Evolutionary conservation across 1,140 invertebrate species (phyloP), one percentile per base, ranked within the genome.

Genomic region (Diprion similis): DNA sequence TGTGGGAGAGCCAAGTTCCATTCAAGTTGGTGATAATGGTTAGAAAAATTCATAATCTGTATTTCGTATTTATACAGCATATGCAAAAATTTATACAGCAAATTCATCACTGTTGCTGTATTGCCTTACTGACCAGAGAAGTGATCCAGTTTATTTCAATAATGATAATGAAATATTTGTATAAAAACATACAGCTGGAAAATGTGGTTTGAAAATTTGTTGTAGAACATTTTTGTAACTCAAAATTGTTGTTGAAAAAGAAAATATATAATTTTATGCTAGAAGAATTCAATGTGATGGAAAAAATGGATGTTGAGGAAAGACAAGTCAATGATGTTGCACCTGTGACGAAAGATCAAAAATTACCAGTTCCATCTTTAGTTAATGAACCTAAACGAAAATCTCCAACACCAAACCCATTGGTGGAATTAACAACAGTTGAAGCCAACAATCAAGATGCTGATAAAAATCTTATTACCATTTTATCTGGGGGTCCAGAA

Each of bases 1-100:
- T 73, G 80, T 86, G 8, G 82, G 80, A 15, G 83, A 80, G 24
- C 75, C 83, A 1, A 79, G 84, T 66, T 84, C 82, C 0, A 81
- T 86, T 76, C 75, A 84, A 78, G 81, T 85, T 10, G 83, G 87
- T 75, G 84, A 87, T 79, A 83, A 86, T 80, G 86, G 86, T 86
- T 51, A 64, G 78, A 46, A 76, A 67, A 73, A 74, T 77, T 37
- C 46, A 19, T 66, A 15, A 19, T 47, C 24, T 73, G 48, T 76
- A 17, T 73, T 48, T 80, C 51, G n/a, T 70, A 72, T 78, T 64
- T 13, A 59, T 37, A 37, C 78, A 74, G 76, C 66, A 75, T 75
- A 75, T 68, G 75, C 70, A 73, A 46, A n/a, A 24, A 68, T 13
- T 18, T 24, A 75, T 46, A 66, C 24, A 70, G 46, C 65, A 13